Conservation (phyloP, 1,140 invertebrate species). For the Drosophila tropicalis region DNA sequence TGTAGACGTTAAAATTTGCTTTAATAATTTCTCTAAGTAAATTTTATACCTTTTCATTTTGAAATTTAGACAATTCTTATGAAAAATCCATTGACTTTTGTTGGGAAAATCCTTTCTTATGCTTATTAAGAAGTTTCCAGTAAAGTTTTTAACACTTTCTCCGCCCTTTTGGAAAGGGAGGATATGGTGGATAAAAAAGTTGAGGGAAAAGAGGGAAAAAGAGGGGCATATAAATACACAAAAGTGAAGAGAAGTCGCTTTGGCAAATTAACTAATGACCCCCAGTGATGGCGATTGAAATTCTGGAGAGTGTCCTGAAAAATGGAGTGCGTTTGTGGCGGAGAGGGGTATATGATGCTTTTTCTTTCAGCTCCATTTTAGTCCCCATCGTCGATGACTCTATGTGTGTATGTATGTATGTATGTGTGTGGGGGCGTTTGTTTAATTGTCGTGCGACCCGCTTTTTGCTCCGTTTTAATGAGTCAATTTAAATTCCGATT, state of each 20-base stretch:
- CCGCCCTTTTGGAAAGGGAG: not conserved
- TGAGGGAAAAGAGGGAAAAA: constrained; percentile 8
- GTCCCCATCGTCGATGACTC: constrained; percentile 10
- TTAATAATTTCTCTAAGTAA: not conserved
- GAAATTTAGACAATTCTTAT: not conserved
- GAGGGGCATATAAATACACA: constrained; percentile 40
- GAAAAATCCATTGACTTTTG: constrained; percentile 2
- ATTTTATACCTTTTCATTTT: not conserved
- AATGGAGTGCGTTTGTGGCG: not conserved
- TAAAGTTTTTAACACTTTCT: constrained; percentile 20
- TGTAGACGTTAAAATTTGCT: not conserved
- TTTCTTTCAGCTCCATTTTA: constrained; percentile 3
- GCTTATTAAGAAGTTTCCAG: constrained; percentile 26
- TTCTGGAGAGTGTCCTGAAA: constrained; percentile 21
- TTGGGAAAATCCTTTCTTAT: not conserved
- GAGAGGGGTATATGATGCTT: not conserved
- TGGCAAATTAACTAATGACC: constrained; percentile 80
- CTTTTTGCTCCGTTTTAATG: constrained; percentile 78
- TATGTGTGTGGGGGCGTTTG: constrained; percentile 45
- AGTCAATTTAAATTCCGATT: constrained; percentile 81
- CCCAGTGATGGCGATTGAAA: constrained; percentile 43
- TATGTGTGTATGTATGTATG: not conserved
- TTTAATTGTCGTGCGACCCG: constrained; percentile 78
- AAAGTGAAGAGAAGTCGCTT: constrained; percentile 48
- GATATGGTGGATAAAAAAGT: not conserved